phyloP scores from a whole-genome alignment of 2,797 vertebrate genomes.

The Staurois parvus region DNA sequence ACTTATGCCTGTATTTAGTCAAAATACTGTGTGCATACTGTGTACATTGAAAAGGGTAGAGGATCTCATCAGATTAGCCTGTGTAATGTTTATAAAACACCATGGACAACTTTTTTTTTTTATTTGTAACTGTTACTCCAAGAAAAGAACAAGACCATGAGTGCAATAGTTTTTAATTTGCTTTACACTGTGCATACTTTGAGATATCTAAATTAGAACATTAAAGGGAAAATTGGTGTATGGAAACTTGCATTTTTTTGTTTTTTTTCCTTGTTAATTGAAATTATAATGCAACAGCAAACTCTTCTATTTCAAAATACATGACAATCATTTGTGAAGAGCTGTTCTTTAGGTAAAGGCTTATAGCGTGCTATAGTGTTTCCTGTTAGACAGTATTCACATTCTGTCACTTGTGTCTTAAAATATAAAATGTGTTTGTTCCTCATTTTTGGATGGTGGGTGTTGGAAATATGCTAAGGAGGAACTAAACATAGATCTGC shows the following conservation, averaged over 20 bases:
- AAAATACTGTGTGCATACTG: neutral
- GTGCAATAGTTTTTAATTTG: neutral
- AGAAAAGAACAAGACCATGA: neutral
- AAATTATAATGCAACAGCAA: too few species aligned
- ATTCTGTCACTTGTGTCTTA: too few species aligned
- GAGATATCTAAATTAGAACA: neutral
- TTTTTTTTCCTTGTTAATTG: neutral
- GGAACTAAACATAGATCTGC: too few species aligned
- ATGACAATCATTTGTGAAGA: neutral
- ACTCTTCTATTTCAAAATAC: neutral
- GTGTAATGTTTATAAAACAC: neutral
- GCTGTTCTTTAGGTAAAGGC: too few species aligned
- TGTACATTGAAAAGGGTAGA: neutral
- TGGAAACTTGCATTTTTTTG: neutral
- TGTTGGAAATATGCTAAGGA: too few species aligned
- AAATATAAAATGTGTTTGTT: too few species aligned
- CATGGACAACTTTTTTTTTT: neutral
- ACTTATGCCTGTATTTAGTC: neutral
- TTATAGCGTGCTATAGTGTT: too few species aligned
- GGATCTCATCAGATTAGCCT: neutral
- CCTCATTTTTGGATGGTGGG: too few species aligned
- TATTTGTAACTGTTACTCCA: neutral
- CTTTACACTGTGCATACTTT: neutral
- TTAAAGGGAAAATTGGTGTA: neutral
- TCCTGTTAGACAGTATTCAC: too few species aligned